Evolutionary conservation across 1,140 invertebrate species (phyloP), one percentile per base, ranked within the genome.

Genomic region (Colletes latitarsis): DNA sequence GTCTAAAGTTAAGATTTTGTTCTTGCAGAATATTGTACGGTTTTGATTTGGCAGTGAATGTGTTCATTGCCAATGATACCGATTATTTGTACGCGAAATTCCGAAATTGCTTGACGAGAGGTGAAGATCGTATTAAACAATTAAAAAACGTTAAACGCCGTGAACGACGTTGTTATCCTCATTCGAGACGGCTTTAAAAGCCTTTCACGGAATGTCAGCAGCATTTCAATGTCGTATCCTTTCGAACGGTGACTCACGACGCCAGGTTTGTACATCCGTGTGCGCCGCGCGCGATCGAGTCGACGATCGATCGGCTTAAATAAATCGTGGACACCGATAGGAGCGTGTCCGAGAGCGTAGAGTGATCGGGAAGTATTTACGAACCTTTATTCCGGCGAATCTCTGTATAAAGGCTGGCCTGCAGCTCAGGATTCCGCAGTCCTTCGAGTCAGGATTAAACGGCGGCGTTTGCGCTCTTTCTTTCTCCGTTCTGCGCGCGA

Each of bases 361-460:
- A 39, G 4, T 4, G 46, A 15, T 78, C 6, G 9, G 12, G 49
- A 70, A n/a, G 49, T 6, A 5, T 41, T 39, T 12, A 87, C 92
- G 90, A 92, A 96, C 96, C 95, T 97, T 97, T 91, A 97, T 97
- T 91, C 96, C 96, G 90, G 97, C 97, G 93, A 97, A 97, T 90
- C 94, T 94, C 93, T 98, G 97, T 83, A 98, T 95, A 91, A 96
- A 96, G 76, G 94, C 93, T 77, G 97, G 97, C 69, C 97, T 96
- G 92, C 96, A 98, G 82, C 94, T 95, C 14, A 97, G 94, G 83
- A 98, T 97, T 70, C 97, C 97, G 92, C 97, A 98, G 90, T 98
- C 96, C 90, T 96, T 94, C 80, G 95, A 94, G 90, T 95, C 95
- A 89, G 95, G 94, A 94, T 95, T 94, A 86, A 95, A 94, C 83